Percentiles rank a stretch among this genome's conserved stretches.
phyloP scores from a whole-genome alignment of 2,888 invertebrate genomes.

The Tiphia femorata region DNA sequence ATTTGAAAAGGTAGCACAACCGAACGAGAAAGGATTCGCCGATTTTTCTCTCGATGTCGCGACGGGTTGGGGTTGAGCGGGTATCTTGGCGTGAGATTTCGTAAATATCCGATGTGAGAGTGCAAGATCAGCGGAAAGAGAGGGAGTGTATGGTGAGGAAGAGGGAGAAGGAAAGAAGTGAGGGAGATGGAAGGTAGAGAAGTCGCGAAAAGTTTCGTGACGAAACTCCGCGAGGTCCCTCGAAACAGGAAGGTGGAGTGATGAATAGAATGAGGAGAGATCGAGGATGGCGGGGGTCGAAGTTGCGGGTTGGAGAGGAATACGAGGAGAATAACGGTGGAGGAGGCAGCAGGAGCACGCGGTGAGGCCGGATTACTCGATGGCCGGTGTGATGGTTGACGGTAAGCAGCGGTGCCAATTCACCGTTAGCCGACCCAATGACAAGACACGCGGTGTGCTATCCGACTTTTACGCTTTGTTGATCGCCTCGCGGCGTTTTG shows the following conservation, averaged over 20 bases:
- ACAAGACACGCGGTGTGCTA: constrained; percentile 42
- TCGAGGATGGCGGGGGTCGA: constrained; percentile 7
- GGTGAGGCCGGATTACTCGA: not conserved
- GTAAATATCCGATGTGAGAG: no score
- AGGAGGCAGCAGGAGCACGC: not conserved
- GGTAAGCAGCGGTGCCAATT: constrained; percentile 44
- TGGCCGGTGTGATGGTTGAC: constrained; percentile 11
- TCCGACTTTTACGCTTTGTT: constrained; percentile 5
- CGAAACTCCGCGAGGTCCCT: not conserved
- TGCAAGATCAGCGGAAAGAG: no score
- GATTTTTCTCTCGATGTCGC: no score
- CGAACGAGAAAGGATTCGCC: no score
- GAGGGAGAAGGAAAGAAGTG: not conserved
- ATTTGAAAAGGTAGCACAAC: no score
- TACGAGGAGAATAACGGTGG: constrained; percentile 9
- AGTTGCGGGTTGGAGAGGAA: constrained; percentile 2
- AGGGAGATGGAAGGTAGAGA: not conserved
- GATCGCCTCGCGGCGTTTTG: no score
- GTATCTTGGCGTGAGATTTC: no score
- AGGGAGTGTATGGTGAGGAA: no score
- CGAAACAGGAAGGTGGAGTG: not conserved
- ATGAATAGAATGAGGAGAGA: not conserved
- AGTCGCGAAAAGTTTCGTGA: not conserved
- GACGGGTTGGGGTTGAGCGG: no score
- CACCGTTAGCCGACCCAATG: constrained; percentile 67